Evolutionary conservation across 2,797 vertebrate species (phyloP).

Genomic region (Ptychadena robeensis): DNA sequence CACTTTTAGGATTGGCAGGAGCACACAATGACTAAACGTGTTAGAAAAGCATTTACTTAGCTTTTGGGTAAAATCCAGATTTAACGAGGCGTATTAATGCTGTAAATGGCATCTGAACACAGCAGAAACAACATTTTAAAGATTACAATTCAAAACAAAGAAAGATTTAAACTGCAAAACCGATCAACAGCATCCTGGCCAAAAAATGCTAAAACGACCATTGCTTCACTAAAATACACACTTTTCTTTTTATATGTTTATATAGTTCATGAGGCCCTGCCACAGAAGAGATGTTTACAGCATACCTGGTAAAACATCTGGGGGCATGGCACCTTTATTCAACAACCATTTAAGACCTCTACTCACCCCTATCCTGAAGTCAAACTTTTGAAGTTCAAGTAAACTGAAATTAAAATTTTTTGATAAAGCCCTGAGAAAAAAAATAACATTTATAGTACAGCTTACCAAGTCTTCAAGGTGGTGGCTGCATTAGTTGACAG

Average conservation of each 20-base stretch:
- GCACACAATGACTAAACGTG: slow-evolving; percentile 25
- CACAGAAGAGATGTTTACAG: too few species aligned
- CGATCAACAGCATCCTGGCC: background rate
- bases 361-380: background rate
- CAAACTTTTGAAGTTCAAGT: too few species aligned
- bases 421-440: too few species aligned
- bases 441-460: too few species aligned
- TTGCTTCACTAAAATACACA: background rate
- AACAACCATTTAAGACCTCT: too few species aligned
- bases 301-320: too few species aligned
- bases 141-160: background rate
- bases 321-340: too few species aligned
- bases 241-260: background rate
- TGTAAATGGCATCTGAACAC: slow-evolving; percentile 24
- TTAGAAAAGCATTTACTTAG: background rate
- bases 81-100: background rate
- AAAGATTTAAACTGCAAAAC: background rate
- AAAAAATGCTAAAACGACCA: background rate
- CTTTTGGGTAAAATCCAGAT: background rate
- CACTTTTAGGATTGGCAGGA: slow-evolving; percentile 23
- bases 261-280: background rate
- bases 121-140: slow-evolving; percentile 20
- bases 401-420: too few species aligned
- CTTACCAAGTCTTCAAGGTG: too few species aligned
- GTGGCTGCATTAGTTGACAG: too few species aligned